These are phyloP conservation scores for Takifugu bimaculatus DNA, from an alignment of 2,113 vertebrate species.

Conservation along the genomic window DNA sequence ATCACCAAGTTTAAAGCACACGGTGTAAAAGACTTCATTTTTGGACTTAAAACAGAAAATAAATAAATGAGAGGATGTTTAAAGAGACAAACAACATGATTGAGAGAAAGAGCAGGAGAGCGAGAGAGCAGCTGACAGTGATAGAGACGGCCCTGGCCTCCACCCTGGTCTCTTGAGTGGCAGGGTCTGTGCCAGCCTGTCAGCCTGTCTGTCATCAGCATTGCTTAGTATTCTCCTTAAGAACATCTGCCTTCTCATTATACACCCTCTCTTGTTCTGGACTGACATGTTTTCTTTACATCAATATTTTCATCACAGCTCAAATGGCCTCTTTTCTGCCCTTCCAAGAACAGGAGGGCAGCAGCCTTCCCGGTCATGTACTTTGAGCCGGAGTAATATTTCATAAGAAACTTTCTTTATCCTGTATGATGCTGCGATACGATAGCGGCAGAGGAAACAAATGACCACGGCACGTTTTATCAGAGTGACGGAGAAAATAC, in stretches of 20 bases:
- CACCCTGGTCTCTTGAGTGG: slow-evolving; percentile 72
- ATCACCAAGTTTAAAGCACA: slow-evolving; percentile 26
- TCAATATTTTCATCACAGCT: slow-evolving; percentile 61
- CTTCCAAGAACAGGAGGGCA: slow-evolving; percentile 18
- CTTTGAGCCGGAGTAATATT: slow-evolving; percentile 45
- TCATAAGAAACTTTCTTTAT: slow-evolving; percentile 52
- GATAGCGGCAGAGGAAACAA: slow-evolving; percentile 50
- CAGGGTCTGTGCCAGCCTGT: slow-evolving; percentile 74
- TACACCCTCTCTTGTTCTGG: slow-evolving; percentile 65
- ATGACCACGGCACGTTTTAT: slow-evolving; percentile 51
- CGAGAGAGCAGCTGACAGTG: slow-evolving; percentile 54
- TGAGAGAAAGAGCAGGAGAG: not conserved
- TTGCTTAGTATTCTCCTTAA: slow-evolving; percentile 77
- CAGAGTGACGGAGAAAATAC: slow-evolving; percentile 11
- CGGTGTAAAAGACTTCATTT: too few relatives aligned
- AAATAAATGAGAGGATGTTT: too few relatives aligned
- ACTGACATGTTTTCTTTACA: slow-evolving; percentile 73
- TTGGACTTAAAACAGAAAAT: too few relatives aligned
- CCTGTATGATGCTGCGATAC: slow-evolving; percentile 32
- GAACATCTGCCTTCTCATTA: slow-evolving; percentile 69
- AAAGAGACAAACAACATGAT: slow-evolving; percentile 30
- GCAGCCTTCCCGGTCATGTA: slow-evolving; percentile 26
- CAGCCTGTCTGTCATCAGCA: slow-evolving; percentile 71
- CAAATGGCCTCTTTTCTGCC: slow-evolving; percentile 32
- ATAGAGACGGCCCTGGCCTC: slow-evolving; percentile 64